Base-by-base conservation (phyloP, 2,113 vertebrate genomes). In the Vimba vimba region DNA sequence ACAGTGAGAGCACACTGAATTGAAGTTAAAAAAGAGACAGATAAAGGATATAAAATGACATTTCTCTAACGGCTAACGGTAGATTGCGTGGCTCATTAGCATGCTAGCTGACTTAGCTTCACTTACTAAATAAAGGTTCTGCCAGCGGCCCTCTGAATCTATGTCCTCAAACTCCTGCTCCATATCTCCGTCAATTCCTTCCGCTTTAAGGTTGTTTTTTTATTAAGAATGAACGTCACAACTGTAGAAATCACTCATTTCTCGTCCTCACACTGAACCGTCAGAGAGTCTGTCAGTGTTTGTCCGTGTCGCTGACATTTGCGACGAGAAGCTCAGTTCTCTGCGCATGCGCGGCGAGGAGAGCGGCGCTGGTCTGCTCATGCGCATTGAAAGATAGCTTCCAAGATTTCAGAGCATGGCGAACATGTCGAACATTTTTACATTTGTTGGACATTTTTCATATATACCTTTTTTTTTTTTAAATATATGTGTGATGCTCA, bases 111-210 rank as follows among this genome's bases (percentile, higher is more conserved):
- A 39, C 8, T 19, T 86, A 89, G 86, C 86, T 50, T 85, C 84
- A 95, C 96, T 97, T 93, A 98, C 97, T 92, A 96, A 91, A 89
- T 97, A 98, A 23, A 97, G 92, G 91, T 96, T 96, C 87, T 98
- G 96, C 97, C 97, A 98, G 89, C 93, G 93, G 85, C 95, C 96
- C 59, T 93, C 92, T 55, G 94, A 94, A 73, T 98, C 96, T 77
- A 96, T 93, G 62, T 97, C 96, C 79, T 96, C 92, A 90, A 97
- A 97, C 88, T 97, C 95, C 88, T 91, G 92, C 82, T 98, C 96
- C 93, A 98, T 95, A 75, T 25, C 93, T 59, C 82, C 4, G 77
- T 30, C 83, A 43, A 50, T 84, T 68, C 45, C 45, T 66, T 79
- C 74, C 45, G 59, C n/a, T 12, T 77, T 27, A 68, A 25, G 19